Evolutionary conservation across 2,888 invertebrate species (phyloP), one percentile per base, ranked within the genome.

Genomic region (Leistus spinibarbis): DNA sequence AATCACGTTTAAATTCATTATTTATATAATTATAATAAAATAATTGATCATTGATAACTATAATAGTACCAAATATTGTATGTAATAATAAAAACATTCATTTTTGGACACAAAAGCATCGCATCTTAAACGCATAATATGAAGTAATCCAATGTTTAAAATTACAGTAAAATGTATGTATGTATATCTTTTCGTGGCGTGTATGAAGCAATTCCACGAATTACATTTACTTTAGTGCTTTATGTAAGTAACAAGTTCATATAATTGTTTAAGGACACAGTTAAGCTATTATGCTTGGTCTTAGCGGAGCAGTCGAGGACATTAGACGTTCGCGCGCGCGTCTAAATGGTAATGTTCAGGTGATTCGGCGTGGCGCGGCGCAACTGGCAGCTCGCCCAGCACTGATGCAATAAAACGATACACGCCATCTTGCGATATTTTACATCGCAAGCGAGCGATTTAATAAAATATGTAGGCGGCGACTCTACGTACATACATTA

Each of bases 381-480:
- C 27, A 65, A 27, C 22, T 40, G 23, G 9, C 23, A 23, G 64
- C 24, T 10, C 60, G 62, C 73, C 73, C 73, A 62, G 57, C 62
- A n/a, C n/a, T n/a, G 67, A 9, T 16, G 69, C 69, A 75, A 75
- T 75, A 75, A 75, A 75, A 75, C 75, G 75, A 75, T 69, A 75
- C 69, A 69, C 23, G 73, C 67, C 63, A 63, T 64, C 69, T n/a
- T 75, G 64, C 75, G 64, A 75, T 75, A 73, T 75, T 69, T 75
- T 74, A 68, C 67, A 68, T 68, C 68, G 40, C 40, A 16, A 68
- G 74, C 62, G 17, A 68, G 74, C 62, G 74, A 74, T 74, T 74
- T 75, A 75, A 75, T 75, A 75, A 75, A 75, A 75, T 75, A 75
- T 75, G 69, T 56, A 75, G 62, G 66, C 73, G 66, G 53, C 62